Conservation (phyloP, 1,140 invertebrate species). For the Achroia grisella region DNA sequence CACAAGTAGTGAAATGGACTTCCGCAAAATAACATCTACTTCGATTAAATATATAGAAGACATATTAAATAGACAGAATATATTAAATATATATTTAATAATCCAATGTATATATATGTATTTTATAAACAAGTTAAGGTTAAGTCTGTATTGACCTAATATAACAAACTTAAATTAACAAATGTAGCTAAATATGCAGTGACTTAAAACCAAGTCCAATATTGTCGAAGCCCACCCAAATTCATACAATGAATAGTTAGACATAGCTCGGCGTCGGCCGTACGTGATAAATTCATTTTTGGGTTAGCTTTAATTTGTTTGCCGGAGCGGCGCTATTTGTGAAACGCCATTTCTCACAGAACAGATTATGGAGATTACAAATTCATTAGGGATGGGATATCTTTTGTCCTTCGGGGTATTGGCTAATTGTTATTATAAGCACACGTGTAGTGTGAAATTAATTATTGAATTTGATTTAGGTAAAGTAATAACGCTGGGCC, state of each 20-base stretch:
- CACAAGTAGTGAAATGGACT: too few relatives aligned
- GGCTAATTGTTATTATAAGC: slow-evolving; percentile 56
- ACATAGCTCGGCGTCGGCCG: slow-evolving; percentile 18
- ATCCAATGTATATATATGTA: too few relatives aligned
- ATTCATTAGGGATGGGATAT: slow-evolving; percentile 67
- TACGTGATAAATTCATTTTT: slow-evolving; percentile 71
- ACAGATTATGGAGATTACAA: slow-evolving; percentile 69
- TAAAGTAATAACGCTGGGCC: too few relatives aligned
- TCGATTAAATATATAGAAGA: too few relatives aligned
- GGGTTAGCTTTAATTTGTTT: slow-evolving; percentile 68
- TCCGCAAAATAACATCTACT: too few relatives aligned
- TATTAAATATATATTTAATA: too few relatives aligned
- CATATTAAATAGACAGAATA: too few relatives aligned
- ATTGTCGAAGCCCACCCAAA: background rate
- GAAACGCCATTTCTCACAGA: slow-evolving; percentile 69
- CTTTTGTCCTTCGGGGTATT: slow-evolving; percentile 44
- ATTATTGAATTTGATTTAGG: background rate
- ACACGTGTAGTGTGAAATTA: slow-evolving; percentile 35
- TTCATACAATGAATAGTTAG: slow-evolving; percentile 43
- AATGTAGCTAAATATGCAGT: too few relatives aligned
- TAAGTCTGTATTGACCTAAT: too few relatives aligned
- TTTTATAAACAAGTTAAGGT: too few relatives aligned
- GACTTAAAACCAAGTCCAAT: background rate
- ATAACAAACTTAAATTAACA: too few relatives aligned
- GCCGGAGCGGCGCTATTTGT: slow-evolving; percentile 51